Conservation (phyloP, 92 coral and sea anemone genomes). For the Umimayanthus chanpuru region DNA sequence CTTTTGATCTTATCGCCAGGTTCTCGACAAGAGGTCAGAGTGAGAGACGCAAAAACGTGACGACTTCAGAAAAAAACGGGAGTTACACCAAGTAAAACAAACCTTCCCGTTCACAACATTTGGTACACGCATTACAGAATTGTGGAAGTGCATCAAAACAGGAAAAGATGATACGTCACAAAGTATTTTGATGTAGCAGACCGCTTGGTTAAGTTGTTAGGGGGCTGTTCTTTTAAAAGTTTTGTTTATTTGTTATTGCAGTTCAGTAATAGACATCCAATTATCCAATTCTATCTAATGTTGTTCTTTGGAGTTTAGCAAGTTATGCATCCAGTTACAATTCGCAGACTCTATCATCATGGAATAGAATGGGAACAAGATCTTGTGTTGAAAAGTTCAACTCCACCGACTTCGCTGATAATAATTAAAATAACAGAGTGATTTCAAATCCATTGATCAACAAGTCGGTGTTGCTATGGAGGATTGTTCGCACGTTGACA, state of each 20-base stretch:
- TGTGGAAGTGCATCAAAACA: background rate
- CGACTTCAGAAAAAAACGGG: background rate
- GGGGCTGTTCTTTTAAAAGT: background rate
- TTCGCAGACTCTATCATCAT: background rate
- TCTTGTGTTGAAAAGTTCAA: background rate
- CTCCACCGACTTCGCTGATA: background rate
- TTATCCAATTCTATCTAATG: background rate
- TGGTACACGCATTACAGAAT: background rate
- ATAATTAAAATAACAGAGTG: background rate
- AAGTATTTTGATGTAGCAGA: background rate
- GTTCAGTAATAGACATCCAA: background rate
- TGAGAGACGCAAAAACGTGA: background rate
- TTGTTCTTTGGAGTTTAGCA: background rate
- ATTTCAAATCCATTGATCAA: background rate
- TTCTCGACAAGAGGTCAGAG: background rate
- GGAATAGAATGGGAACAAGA: background rate
- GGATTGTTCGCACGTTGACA: background rate
- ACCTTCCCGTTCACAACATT: background rate
- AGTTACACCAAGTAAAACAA: too few relatives aligned
- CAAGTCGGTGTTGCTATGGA: background rate
- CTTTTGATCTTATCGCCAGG: background rate
- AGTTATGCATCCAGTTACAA: background rate
- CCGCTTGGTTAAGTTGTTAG: background rate
- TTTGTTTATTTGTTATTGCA: background rate
- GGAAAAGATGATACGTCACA: background rate